Percentiles rank a stretch among this genome's conserved stretches.
These are phyloP conservation scores for Alloscopus bannaensis DNA, from an alignment of 2,888 invertebrate genomes.

Conservation along the genomic window DNA sequence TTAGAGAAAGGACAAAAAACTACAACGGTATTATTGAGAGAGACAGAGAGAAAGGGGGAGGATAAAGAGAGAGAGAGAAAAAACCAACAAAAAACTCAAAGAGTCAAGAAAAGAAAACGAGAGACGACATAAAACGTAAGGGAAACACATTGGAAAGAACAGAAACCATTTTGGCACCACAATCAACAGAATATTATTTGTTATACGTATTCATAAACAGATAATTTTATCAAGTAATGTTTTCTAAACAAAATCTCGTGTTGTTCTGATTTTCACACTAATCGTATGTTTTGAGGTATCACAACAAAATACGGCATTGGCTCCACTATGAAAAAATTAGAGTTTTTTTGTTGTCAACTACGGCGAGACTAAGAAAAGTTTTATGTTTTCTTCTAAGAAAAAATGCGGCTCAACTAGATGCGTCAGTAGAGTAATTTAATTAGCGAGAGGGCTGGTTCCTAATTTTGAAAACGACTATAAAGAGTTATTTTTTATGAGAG, in stretches of 20 bases:
- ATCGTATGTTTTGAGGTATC: not conserved
- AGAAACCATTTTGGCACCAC: not conserved
- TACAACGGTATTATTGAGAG: not conserved
- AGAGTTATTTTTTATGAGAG: too few relatives aligned
- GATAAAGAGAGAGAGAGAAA: constrained; percentile 27
- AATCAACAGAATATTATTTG: not conserved
- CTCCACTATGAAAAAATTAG: constrained; percentile 63
- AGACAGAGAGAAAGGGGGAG: constrained; percentile 10
- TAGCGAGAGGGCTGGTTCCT: not conserved
- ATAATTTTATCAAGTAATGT: not conserved
- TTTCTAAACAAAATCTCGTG: constrained; percentile 21
- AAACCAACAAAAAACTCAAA: not conserved
- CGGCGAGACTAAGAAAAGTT: too few relatives aligned
- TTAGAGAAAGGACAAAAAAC: constrained; percentile 11
- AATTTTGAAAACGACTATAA: not conserved
- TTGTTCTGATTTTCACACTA: not conserved
- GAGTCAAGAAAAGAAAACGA: not conserved
- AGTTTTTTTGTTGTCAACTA: constrained; percentile 4
- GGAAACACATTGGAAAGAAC: not conserved
- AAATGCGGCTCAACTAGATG: constrained; percentile 1
- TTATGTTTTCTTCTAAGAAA: too few relatives aligned
- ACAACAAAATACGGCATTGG: constrained; percentile 65
- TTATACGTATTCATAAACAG: not conserved
- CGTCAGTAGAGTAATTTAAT: too few relatives aligned
- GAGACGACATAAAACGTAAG: not conserved